A percentile compares a stretch with the other conserved stretches of the same genome.
Conservation (phyloP, 2,888 invertebrate species). For the Tryphoninae sp. region DNA sequence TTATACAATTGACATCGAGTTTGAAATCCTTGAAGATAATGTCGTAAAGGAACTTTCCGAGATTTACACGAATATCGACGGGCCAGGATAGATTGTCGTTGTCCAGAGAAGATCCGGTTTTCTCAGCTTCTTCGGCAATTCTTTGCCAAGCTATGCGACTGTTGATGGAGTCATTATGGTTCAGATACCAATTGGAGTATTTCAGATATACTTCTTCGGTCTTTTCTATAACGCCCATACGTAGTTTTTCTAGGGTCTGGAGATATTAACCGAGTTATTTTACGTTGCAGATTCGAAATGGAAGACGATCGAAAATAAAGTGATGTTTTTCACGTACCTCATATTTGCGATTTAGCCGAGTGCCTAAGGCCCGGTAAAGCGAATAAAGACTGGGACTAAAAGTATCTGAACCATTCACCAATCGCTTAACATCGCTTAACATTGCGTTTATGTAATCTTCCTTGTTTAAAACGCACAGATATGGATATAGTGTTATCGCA, state of each 20-base stretch:
- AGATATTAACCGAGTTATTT: slow-evolving; percentile 75
- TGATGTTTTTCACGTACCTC: slow-evolving; percentile 65
- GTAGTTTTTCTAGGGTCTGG: slow-evolving; percentile 86
- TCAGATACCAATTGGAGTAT: slow-evolving; percentile 86
- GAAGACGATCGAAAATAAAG: not conserved
- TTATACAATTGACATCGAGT: slow-evolving; percentile 87
- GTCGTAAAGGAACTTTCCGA: slow-evolving; percentile 94
- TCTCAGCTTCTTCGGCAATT: slow-evolving; percentile 82
- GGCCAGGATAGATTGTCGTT: slow-evolving; percentile 86
- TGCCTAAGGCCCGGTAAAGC: slow-evolving; percentile 87
- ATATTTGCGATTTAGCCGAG: slow-evolving; percentile 72
- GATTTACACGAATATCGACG: slow-evolving; percentile 83
- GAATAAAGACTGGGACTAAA: slow-evolving; percentile 88
- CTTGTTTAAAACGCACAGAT: slow-evolving; percentile 85
- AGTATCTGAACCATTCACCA: slow-evolving; percentile 90
- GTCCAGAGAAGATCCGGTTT: slow-evolving; percentile 80
- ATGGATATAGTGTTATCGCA: slow-evolving; percentile 88
- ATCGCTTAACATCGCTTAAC: slow-evolving; percentile 86
- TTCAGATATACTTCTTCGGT: slow-evolving; percentile 84
- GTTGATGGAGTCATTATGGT: slow-evolving; percentile 78
- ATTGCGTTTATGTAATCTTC: slow-evolving; percentile 85
- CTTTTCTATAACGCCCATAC: slow-evolving; percentile 86
- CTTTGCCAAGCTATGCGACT: slow-evolving; percentile 88
- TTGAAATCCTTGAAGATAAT: slow-evolving; percentile 93
- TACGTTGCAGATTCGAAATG: slow-evolving; percentile 6